Conservation (phyloP, 2,888 invertebrate species). For the Polymixis flavicincta region DNA sequence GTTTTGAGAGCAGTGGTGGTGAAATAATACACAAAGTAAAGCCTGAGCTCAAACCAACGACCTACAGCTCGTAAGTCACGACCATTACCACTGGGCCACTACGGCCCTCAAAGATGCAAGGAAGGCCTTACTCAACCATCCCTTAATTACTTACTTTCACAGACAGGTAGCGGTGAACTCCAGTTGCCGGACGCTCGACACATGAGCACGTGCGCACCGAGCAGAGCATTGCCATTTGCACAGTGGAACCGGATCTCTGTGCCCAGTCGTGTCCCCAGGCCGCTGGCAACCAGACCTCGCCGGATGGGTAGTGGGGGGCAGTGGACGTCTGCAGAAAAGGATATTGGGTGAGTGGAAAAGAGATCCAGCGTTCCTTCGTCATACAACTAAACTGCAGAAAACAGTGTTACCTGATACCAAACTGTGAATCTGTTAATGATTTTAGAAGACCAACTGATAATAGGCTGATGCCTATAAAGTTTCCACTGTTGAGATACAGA, state of each 20-base stretch:
- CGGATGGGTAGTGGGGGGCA: slow-evolving; percentile 94
- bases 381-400: not conserved
- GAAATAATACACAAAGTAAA: too few relatives aligned
- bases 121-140: not conserved
- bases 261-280: slow-evolving; percentile 93
- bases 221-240: slow-evolving; percentile 94
- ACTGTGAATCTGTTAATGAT: too few relatives aligned
- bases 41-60: too few relatives aligned
- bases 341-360: not conserved
- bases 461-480: too few relatives aligned
- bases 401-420: not conserved
- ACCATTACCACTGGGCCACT: too few relatives aligned
- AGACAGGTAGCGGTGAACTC: slow-evolving; percentile 95
- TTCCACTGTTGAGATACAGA: too few relatives aligned
- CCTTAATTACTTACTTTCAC: slow-evolving; percentile 92
- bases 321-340: slow-evolving; percentile 91
- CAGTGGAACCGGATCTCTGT: slow-evolving; percentile 94
- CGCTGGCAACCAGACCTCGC: slow-evolving; percentile 93
- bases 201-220: slow-evolving; percentile 93
- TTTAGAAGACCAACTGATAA: too few relatives aligned
- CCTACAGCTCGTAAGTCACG: too few relatives aligned
- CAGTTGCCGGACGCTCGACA: slow-evolving; percentile 97
- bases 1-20: too few relatives aligned
- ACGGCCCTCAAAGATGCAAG: too few relatives aligned
- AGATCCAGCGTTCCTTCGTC: not conserved